phyloP scores from a whole-genome alignment of 2,888 invertebrate species.

The Eumacrocentrus americanus region DNA sequence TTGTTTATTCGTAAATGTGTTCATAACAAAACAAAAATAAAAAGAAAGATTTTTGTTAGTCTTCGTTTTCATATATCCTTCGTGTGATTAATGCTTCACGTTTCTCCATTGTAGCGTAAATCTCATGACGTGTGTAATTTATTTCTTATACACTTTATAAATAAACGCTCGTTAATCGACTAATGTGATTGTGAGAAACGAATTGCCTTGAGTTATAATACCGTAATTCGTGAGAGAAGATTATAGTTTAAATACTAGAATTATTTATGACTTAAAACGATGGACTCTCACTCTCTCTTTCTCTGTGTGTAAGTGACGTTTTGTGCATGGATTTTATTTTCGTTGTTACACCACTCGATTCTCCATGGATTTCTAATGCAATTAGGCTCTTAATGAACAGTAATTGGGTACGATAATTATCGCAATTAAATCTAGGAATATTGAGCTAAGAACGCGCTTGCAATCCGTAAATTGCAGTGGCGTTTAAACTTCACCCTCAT shows the following conservation, averaged over 20 bases:
- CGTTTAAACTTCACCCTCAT: constrained; percentile 23
- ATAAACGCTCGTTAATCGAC: constrained; percentile 36
- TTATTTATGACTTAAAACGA: background rate
- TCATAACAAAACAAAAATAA: constrained; percentile 27
- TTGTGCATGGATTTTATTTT: background rate
- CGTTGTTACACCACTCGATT: background rate
- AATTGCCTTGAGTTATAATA: background rate
- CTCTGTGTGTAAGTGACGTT: background rate
- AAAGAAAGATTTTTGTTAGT: constrained; percentile 46
- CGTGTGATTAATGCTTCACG: constrained; percentile 14
- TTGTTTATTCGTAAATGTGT: constrained; percentile 33
- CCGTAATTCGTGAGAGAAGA: background rate
- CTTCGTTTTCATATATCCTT: constrained; percentile 27
- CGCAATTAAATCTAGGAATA: constrained; percentile 1
- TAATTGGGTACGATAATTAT: background rate
- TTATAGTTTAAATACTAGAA: background rate
- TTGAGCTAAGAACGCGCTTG: background rate
- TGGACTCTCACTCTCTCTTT: background rate
- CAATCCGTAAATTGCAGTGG: background rate
- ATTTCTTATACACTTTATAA: constrained; percentile 42
- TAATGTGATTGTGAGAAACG: background rate
- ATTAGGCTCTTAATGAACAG: background rate
- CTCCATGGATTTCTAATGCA: too few relatives aligned
- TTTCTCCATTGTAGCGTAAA: constrained; percentile 8
- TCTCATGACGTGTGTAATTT: constrained; percentile 31